Percentiles rank a stretch among this genome's conserved stretches.
Evolutionary conservation across 2,888 invertebrate species (phyloP).

Genomic region (Eulithis testata): DNA sequence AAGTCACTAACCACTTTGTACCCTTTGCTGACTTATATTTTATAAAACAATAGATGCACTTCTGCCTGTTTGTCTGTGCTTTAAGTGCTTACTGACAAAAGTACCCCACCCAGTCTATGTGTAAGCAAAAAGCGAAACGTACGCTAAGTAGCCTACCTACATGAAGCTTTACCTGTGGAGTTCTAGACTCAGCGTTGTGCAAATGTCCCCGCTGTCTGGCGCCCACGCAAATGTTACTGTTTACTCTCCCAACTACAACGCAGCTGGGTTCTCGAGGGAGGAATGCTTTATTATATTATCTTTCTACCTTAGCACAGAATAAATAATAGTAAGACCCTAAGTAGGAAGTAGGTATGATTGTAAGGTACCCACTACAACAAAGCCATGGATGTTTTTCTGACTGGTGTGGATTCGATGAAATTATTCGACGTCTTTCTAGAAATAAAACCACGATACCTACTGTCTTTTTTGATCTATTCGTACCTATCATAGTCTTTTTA

Average conservation of each 20-base stretch:
- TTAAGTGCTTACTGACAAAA: neutral
- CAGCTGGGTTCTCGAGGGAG: constrained; percentile 16
- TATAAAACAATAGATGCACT: too few relatives aligned
- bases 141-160: constrained; percentile 1
- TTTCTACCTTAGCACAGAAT: neutral
- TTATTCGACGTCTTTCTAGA: too few relatives aligned
- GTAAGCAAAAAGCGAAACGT: neutral
- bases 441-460: too few relatives aligned
- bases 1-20: too few relatives aligned
- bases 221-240: constrained; percentile 14
- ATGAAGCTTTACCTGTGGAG: constrained; percentile 7
- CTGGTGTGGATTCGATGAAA: too few relatives aligned
- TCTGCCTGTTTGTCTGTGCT: neutral
- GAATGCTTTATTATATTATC: constrained; percentile 14
- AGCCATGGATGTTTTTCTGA: too few relatives aligned
- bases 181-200: constrained; percentile 10
- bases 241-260: constrained; percentile 13
- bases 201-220: constrained; percentile 8
- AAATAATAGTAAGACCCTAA: neutral
- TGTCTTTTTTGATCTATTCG: too few relatives aligned
- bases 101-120: neutral
- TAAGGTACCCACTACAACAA: too few relatives aligned
- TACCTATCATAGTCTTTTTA: too few relatives aligned
- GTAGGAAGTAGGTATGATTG: neutral
- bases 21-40: too few relatives aligned